Conservation (phyloP, 2,888 invertebrate genomes). For the Linnaemya tessellans region DNA sequence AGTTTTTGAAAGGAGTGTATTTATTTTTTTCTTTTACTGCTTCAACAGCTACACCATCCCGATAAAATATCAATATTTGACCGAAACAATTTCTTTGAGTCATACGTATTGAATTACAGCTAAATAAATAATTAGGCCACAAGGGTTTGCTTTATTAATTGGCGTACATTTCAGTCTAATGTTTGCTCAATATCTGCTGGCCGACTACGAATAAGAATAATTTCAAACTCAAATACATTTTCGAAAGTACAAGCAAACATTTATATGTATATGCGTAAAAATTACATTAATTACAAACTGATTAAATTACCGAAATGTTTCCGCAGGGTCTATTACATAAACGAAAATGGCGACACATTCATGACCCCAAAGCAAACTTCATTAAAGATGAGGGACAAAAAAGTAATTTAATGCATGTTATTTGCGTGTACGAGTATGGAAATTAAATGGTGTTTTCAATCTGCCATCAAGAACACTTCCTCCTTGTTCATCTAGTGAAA, state of each 20-base stretch:
- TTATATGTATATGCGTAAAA: neutral
- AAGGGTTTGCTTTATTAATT: conserved; percentile 5
- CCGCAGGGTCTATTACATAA: neutral
- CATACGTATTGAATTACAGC: conserved; percentile 22
- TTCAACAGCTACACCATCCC: neutral
- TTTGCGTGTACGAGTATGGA: conserved; percentile 4
- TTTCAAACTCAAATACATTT: neutral
- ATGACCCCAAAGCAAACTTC: neutral
- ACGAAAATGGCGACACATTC: neutral
- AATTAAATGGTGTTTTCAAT: conserved; percentile 15
- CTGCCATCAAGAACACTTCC: neutral
- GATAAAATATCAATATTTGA: neutral
- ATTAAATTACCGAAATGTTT: conserved; percentile 28
- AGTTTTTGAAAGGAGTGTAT: neutral
- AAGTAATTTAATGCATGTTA: neutral
- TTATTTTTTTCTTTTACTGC: neutral
- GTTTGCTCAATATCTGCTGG: neutral
- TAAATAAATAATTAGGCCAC: conserved; percentile 9
- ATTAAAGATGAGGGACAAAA: neutral
- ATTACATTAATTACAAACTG: conserved; percentile 27
- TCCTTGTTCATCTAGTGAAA: neutral
- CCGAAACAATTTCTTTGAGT: neutral
- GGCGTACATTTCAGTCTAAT: neutral
- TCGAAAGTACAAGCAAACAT: neutral
- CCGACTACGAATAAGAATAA: neutral